phyloP scores from a whole-genome alignment of 2,888 invertebrate genomes.

The Bruchidius siliquastri region DNA sequence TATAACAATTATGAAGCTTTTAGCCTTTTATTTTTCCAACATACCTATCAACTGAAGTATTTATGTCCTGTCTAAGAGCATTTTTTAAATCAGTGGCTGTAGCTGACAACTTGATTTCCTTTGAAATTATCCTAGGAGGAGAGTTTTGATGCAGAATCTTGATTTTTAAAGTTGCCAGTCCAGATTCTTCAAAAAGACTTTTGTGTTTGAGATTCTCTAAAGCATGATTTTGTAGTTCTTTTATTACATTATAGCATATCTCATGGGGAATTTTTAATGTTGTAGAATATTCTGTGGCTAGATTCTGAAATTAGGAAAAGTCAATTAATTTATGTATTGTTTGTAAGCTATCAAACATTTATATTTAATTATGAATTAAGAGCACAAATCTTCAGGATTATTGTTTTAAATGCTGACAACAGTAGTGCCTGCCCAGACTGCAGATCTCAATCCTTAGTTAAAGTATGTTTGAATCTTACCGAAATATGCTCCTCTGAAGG shows the following conservation, averaged over 20 bases:
- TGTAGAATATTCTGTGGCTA: constrained; percentile 58
- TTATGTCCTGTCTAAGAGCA: constrained; percentile 51
- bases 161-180: constrained; percentile 68
- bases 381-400: too few relatives aligned
- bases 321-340: constrained; percentile 14
- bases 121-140: constrained; percentile 49
- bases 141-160: constrained; percentile 56
- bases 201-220: constrained; percentile 67
- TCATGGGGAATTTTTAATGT: constrained; percentile 52
- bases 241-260: constrained; percentile 54
- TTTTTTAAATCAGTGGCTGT: constrained; percentile 55
- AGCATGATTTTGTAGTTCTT: constrained; percentile 64
- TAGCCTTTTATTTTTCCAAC: constrained; percentile 4
- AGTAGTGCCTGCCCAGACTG: too few relatives aligned
- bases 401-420: too few relatives aligned
- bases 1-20: too few relatives aligned
- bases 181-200: constrained; percentile 63
- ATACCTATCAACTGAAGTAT: constrained; percentile 47
- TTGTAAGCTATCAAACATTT: neutral
- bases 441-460: too few relatives aligned
- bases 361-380: neutral
- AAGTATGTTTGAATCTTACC: constrained; percentile 41
- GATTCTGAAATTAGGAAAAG: constrained; percentile 50
- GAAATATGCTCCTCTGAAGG: constrained; percentile 47
- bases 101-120: constrained; percentile 55